Conservation (phyloP, 2,113 vertebrate genomes). For the Otis tarda region DNA sequence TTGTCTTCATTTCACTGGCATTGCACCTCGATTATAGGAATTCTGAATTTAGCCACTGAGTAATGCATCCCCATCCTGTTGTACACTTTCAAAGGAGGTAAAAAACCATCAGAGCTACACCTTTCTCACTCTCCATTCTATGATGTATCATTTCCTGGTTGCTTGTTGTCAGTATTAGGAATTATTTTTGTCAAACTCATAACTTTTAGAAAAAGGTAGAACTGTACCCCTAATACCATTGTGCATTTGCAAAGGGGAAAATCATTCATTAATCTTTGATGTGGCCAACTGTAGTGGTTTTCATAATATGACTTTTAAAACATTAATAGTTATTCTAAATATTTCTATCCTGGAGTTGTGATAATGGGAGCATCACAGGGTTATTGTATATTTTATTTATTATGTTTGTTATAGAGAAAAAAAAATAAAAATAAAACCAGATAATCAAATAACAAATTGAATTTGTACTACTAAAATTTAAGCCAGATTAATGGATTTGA, state of each 20-base stretch:
- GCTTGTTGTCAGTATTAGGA: not conserved
- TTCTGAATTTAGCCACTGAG: constrained; percentile 2
- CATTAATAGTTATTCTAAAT: not conserved
- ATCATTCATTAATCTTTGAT: not conserved
- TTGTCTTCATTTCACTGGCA: constrained; percentile 47
- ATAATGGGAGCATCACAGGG: not conserved
- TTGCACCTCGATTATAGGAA: not conserved
- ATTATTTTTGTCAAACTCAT: not conserved
- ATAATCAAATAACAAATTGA: not conserved
- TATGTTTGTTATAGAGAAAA: not conserved
- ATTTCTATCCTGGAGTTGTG: not conserved
- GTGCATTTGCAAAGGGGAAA: not conserved
- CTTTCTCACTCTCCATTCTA: not conserved
- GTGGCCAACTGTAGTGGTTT: not conserved
- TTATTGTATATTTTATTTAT: not conserved
- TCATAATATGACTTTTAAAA: not conserved
- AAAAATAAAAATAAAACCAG: not conserved
- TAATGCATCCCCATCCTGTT: not conserved
- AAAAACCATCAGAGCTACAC: not conserved
- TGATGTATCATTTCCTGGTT: not conserved
- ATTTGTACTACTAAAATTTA: not conserved
- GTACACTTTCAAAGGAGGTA: not conserved
- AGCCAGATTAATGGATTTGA: not conserved
- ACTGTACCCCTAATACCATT: not conserved
- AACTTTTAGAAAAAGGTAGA: not conserved